Base-by-base conservation (phyloP, 2,888 invertebrate species). In the Molanna angustata region DNA sequence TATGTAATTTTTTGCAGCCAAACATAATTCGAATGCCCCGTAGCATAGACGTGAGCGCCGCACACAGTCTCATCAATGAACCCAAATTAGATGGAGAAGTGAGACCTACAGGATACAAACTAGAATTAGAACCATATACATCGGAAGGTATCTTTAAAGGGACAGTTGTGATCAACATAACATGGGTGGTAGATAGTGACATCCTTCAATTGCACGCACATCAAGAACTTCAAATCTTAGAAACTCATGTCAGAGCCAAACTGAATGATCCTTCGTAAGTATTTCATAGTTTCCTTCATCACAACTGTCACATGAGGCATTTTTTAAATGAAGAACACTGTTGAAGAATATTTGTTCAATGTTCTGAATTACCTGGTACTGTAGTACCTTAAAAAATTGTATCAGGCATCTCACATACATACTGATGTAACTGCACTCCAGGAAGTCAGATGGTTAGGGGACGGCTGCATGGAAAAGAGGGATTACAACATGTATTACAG, bases 1-100 rank as follows among this genome's bases (percentile, higher is more conserved):
- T 44, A 18, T 31, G 6, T 13, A 18, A 7, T 19, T 1, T 14
- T 18, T 52, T 57, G 39, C 21, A 58, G 58, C 54, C 54, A 3
- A 55, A 39, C 27, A 58, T 52, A 4, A 43, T 56, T 39, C 72
- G 72, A 58, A 66, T 73, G 0, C 70, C 76, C 51, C 69, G 83
- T 44, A 88, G 88, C 64, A 85, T 88, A 57, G 88, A 88, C 64
- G 68, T 88, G 46, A 85, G 86, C 61, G 84, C 86, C 56, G 80
- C 86, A 0, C 80, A 85, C 62, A 74, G 80, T 1, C 68, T 86
- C 7, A 79, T 83, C 32, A 78, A 83, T 59, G 86, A 86, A 59
- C 76, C 74, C 1, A 76, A 84, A 3, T 66, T 88, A 44, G 81
- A 84, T 0, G 79, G 78, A 54, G 76, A 81, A 20, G 75, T 88